Evolutionary conservation across 1,140 invertebrate genomes (phyloP), one percentile per base, ranked within the genome.

Genomic region (Potamilus streckersoni): DNA sequence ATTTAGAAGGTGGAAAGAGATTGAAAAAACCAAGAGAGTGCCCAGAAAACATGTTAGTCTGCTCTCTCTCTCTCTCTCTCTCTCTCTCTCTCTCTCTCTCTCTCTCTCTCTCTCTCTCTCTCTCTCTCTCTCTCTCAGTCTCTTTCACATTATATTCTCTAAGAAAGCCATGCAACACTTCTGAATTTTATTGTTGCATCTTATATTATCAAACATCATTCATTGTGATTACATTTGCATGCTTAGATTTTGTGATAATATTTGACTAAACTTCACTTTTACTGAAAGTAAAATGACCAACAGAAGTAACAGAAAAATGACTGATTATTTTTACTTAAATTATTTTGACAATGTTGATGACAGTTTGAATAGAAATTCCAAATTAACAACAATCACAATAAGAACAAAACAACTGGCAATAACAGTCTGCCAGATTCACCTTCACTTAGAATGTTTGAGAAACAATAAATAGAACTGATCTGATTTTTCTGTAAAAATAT

Each of bases 21-120:
- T 73, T 88, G 71, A 84, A 85, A 65, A 88, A 88, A 68, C 86
- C 86, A 0, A 80, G 79, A 73, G 83, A 87, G 58, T 85, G 85
- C 79, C 85, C 86, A 55, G 85, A 87, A 76, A 71, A 80, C 66
- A 74, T 87, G 86, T 88, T 83, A 81, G 85, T 84, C 57, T 70
- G 55, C 15, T 19, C 58, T n/a, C 38, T 11, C 20, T n/a, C 38
- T 57, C 17, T 60, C 19, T 56, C 13, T 56, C n/a, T 31, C 8
- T 61, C 27, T 14, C 55, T 69, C 57, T 19, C 38, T 15, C 15
- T 17, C 19, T 65, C 2, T 12, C 57, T 61, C 31, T 67, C 11
- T 73, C 15, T 66, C 31, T 0, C n/a, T n/a, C 59, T 23, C 17
- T n/a, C n/a, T n/a, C n/a, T n/a, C n/a, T n/a, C n/a, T n/a, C n/a